phyloP scores from a whole-genome alignment of 2,113 vertebrate species.

The Cacatua alba region DNA sequence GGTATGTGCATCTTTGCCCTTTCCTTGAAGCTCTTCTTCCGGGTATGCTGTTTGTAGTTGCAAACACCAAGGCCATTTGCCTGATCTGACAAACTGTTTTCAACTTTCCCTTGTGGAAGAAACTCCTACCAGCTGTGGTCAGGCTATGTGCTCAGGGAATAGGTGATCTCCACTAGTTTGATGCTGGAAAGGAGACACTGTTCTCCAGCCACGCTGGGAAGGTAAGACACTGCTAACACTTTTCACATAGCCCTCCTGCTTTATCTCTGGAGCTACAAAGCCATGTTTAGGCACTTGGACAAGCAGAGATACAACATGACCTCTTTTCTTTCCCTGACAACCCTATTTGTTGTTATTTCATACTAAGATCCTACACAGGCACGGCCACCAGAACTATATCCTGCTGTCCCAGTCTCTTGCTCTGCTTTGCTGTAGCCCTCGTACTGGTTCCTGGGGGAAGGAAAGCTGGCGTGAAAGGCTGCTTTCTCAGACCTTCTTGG shows the following conservation, averaged over 20 bases:
- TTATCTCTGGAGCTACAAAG: background rate
- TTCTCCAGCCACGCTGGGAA: background rate
- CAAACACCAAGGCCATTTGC: background rate
- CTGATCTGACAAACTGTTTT: background rate
- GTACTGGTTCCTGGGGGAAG: background rate
- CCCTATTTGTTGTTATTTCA: background rate
- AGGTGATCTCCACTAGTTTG: background rate
- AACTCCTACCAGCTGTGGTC: background rate
- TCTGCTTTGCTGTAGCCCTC: background rate
- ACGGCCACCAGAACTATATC: accelerated
- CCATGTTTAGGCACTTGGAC: background rate
- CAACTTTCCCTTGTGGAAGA: background rate
- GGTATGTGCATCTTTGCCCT: slow-evolving; percentile 63
- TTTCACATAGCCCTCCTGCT: background rate
- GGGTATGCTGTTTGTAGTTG: background rate
- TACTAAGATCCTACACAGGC: background rate
- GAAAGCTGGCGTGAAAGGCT: background rate
- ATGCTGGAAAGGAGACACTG: background rate
- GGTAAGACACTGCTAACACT: background rate
- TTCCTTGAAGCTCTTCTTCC: background rate
- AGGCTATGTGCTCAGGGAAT: background rate
- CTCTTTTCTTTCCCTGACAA: background rate
- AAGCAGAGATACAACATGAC: background rate
- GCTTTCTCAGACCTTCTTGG: background rate
- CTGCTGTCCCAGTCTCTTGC: background rate